Evolutionary conservation across 2,797 vertebrate genomes (phyloP), one percentile per base, ranked within the genome.

Genomic region (Morus bassanus): DNA sequence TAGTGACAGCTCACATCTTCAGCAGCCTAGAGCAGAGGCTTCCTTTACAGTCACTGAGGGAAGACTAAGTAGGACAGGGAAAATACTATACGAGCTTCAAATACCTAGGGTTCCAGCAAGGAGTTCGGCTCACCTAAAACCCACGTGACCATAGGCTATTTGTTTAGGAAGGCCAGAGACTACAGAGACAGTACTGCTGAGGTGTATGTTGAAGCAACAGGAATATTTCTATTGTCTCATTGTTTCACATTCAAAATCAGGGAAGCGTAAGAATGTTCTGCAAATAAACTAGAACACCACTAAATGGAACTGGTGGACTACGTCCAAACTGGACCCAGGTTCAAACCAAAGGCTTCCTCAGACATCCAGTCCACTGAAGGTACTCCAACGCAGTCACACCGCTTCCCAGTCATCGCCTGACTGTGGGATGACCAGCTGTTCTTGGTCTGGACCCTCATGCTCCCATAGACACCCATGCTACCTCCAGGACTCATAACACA

Each of bases 321-420:
- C 11, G 9, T 45, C 50, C 13, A 35, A 53, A 84, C 0, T 17
- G 18, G 28, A 60, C 13, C 11, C 31, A 64, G 53, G 27, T 28
- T 68, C 45, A 87, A 91, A 16, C 2, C 65, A 77, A 81, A 89
- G 23, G n/a, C 54, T 83, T 17, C 39, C 51, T 54, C 18, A 67
- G 53, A 59, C 37, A 77, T 3, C 5, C 25, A 41, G 5, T 18
- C 31, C 4, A 7, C 37, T 57, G 50, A 57, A 73, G 10, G 31
- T 17, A 39, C n/a, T 45, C 41, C 72, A 43, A 18, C 2, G 22
- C 0, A 1, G 59, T 9, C 25, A 13, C 14, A 1, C 10, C 4
- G 18, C 53, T 72, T 31, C n/a, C 28, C 56, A 70, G n/a, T 11
- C 43, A 16, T 16, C 3, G 0, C 13, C 51, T 8, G 25, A 37